These are phyloP conservation scores for Pterocles burchelli DNA, from an alignment of 2,113 vertebrate genomes.

Conservation along the genomic window DNA sequence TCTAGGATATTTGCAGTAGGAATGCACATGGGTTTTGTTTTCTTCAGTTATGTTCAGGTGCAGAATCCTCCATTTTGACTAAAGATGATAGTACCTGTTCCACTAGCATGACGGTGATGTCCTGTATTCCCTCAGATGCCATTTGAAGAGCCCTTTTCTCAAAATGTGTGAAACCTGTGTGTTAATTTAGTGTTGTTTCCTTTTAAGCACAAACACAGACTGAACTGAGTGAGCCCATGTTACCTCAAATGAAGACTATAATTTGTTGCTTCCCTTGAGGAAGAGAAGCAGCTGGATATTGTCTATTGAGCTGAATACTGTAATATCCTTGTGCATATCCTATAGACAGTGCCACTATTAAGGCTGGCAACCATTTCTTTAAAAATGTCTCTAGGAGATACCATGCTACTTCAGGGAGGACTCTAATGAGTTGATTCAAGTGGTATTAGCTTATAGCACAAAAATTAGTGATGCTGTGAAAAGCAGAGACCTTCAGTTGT, in stretches of 20 bases:
- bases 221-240: neutral
- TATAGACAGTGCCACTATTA: neutral
- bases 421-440: neutral
- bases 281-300: neutral
- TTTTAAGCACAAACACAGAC: neutral
- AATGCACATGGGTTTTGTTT: neutral
- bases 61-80: neutral
- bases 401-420: neutral
- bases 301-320: neutral
- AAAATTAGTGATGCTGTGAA: neutral
- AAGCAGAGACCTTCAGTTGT: neutral
- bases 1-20: neutral
- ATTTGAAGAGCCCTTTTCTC: neutral
- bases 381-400: neutral
- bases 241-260: neutral
- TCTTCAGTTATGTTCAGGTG: neutral
- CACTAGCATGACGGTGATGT: neutral
- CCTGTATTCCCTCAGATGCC: neutral
- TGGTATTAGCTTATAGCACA: neutral
- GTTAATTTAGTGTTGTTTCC: neutral
- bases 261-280: neutral
- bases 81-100: neutral
- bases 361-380: neutral
- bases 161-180: neutral
- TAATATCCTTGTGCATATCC: neutral